Percentiles rank a stretch among this genome's conserved stretches.
phyloP scores from a whole-genome alignment of 2,797 vertebrate genomes.

The Phataginus tetradactyla region DNA sequence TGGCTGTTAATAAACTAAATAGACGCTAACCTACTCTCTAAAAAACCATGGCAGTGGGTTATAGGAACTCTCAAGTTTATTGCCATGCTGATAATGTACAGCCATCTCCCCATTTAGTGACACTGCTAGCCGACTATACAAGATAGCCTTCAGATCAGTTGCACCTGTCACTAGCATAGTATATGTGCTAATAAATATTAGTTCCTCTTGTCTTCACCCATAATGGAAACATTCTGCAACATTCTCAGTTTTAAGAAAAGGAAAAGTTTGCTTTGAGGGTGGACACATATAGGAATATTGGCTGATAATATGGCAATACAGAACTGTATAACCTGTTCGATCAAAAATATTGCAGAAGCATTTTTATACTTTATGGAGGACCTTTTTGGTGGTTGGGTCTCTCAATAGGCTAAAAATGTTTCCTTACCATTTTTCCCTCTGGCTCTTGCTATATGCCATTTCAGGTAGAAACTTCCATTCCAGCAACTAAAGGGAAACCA shows the following conservation, averaged over 20 bases:
- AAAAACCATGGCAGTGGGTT: neutral
- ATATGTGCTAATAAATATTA: neutral
- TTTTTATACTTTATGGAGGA: neutral
- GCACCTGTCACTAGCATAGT: neutral
- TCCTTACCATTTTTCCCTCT: constrained; percentile 13
- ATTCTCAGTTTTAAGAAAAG: constrained; percentile 16
- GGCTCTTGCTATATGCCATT: neutral
- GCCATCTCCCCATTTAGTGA: neutral
- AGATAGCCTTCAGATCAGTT: neutral
- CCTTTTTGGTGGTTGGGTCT: neutral
- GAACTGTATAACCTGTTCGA: neutral
- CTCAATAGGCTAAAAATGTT: neutral
- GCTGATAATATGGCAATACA: neutral
- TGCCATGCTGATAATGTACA: neutral
- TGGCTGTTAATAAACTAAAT: neutral
- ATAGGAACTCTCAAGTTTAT: neutral
- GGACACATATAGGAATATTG: neutral
- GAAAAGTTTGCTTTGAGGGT: neutral
- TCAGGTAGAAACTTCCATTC: constrained; percentile 15
- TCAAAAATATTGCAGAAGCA: neutral
- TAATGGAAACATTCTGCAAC: neutral
- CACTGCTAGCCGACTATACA: neutral
- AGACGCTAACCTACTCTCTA: neutral
- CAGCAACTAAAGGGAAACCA: neutral
- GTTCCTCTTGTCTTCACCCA: neutral